These are phyloP conservation scores for Diorhabda sublineata DNA, from an alignment of 1,140 invertebrate species.

Conservation along the genomic window DNA sequence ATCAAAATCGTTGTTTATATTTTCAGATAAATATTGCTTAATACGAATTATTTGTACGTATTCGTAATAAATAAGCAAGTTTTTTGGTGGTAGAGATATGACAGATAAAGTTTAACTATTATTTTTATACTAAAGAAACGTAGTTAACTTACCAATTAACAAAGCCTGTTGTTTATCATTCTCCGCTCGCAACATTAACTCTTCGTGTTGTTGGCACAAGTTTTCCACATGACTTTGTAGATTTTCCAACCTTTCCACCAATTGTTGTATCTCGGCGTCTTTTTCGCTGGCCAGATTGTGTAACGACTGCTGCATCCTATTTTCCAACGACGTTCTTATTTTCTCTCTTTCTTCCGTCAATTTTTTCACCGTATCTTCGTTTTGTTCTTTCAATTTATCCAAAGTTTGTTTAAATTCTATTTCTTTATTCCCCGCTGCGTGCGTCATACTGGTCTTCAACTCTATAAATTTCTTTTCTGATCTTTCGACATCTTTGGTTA, in stretches of 20 bases:
- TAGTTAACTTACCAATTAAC: conserved; percentile 59
- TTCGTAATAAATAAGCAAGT: too few relatives aligned
- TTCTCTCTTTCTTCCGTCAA: conserved; percentile 77
- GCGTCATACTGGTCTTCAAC: conserved; percentile 64
- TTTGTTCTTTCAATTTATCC: conserved; percentile 65
- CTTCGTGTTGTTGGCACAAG: conserved; percentile 77
- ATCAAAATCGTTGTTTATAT: too few relatives aligned
- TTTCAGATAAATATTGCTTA: too few relatives aligned
- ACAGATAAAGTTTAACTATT: too few relatives aligned
- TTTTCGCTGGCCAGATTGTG: conserved; percentile 69
- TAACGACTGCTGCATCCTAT: conserved; percentile 66
- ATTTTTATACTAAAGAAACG: too few relatives aligned
- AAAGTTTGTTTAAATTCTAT: conserved; percentile 72
- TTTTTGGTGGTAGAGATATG: too few relatives aligned
- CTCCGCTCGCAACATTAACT: conserved; percentile 74
- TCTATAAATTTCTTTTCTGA: conserved; percentile 70
- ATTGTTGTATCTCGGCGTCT: conserved; percentile 66
- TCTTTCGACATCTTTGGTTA: conserved; percentile 71
- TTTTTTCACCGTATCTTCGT: conserved; percentile 68
- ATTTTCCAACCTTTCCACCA: conserved; percentile 69
- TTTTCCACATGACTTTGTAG: conserved; percentile 71
- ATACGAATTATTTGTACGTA: too few relatives aligned
- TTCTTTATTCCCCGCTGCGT: conserved; percentile 69
- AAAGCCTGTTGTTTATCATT: conserved; percentile 87
- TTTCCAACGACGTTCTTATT: conserved; percentile 65